Percentiles rank a stretch among this genome's conserved stretches.
phyloP scores from a whole-genome alignment of 2,888 invertebrate species.

The Drosophila paranaensis region DNA sequence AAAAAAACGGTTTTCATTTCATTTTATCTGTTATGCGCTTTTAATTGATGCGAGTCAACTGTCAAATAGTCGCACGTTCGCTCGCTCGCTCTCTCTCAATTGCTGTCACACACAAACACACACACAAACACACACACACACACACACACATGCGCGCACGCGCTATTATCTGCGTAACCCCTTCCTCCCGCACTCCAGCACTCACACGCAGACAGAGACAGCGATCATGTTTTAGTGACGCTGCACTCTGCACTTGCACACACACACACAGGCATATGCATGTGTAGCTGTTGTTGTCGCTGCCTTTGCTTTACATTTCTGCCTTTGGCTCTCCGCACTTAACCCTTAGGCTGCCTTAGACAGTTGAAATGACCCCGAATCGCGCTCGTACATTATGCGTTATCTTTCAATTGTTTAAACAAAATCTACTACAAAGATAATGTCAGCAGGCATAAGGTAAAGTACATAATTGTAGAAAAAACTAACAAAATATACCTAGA shows the following conservation, averaged over 20 bases:
- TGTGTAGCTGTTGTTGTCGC: conserved; percentile 18
- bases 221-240: conserved; percentile 17
- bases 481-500: not conserved
- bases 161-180: conserved; percentile 45
- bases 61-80: conserved; percentile 45
- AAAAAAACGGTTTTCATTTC: conserved; percentile 27
- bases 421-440: conserved; percentile 28
- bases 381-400: conserved; percentile 1
- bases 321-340: conserved; percentile 22
- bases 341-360: conserved; percentile 35
- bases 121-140: conserved; percentile 29
- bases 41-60: conserved; percentile 61
- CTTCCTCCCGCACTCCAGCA: conserved; percentile 14
- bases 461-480: not conserved
- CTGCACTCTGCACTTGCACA: conserved; percentile 47
- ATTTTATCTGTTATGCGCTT: conserved; percentile 51
- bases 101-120: conserved; percentile 2
- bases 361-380: conserved; percentile 2
- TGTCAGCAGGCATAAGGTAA: not conserved
- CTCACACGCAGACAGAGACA: not conserved
- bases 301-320: conserved; percentile 19
- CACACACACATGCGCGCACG: conserved; percentile 32
- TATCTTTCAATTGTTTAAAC: conserved; percentile 40
- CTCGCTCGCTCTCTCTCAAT: conserved; percentile 17
- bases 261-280: not conserved